Evolutionary conservation across 1,140 invertebrate species (phyloP).

Genomic region (Ceratosolen solmsi): DNA sequence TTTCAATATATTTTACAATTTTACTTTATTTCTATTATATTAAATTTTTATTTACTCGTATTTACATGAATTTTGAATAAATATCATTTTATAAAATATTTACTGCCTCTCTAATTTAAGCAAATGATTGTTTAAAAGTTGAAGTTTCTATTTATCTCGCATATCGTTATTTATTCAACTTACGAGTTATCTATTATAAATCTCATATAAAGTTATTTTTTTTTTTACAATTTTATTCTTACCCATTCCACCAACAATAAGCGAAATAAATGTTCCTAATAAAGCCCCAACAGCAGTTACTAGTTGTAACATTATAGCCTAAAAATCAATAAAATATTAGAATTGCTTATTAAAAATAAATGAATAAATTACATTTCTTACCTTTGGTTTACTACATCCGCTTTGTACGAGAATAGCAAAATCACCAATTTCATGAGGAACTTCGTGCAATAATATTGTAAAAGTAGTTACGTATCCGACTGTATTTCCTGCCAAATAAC

Average conservation of each 20-base stretch:
- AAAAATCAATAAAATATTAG: constrained; percentile 52
- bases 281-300: constrained; percentile 95
- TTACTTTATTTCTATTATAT: no score
- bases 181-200: no score
- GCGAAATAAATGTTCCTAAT: constrained; percentile 89
- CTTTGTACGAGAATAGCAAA: constrained; percentile 97
- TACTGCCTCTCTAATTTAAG: no score
- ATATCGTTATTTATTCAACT: no score
- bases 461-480: constrained; percentile 91
- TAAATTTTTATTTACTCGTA: no score
- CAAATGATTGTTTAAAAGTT: no score
- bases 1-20: not conserved
- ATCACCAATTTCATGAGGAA: constrained; percentile 98
- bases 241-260: constrained; percentile 84
- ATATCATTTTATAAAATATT: no score
- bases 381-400: constrained; percentile 90
- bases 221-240: constrained; percentile 54
- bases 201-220: no score
- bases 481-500: constrained; percentile 90
- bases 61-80: no score
- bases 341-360: constrained; percentile 5
- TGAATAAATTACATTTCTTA: constrained; percentile 58
- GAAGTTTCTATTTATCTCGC: no score
- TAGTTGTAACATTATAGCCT: constrained; percentile 94
- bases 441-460: constrained; percentile 96